Evolutionary conservation across 2,797 vertebrate genomes (phyloP), one percentile per base, ranked within the genome.

Genomic region (Agapornis canus): DNA sequence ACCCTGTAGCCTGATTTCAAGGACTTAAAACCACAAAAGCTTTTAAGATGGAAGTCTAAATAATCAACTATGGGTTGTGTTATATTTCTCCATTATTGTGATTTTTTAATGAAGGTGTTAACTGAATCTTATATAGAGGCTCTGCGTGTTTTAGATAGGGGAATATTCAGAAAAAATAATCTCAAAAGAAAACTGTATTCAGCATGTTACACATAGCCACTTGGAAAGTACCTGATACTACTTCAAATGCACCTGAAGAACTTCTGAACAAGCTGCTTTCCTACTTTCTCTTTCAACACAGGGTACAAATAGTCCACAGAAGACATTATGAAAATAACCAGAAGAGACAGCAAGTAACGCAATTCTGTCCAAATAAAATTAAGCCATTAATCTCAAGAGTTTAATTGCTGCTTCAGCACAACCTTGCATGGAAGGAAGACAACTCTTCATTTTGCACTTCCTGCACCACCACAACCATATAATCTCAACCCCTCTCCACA

Each of bases 311-410:
- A 73, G 78, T 66, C 31, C 89, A 89, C 66, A 82, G 40, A 64
- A 90, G 78, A 86, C 23, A 63, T 54, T 59, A 84, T 20, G 82
- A 92, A 89, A 93, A 89, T 43, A 95, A 66, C 29, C 32, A 56
- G 49, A 82, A 90, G 40, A 84, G 35, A 82, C 60, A 89, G 29
- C 32, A 81, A 92, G 43, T 47, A 82, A 52, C 9, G 66, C 42
- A 82, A 69, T 82, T 79, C 59, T 13, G 20, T 65, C 49, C 59
- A 91, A 92, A 95, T 61, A 76, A 89, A 90, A 92, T 94, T 39
- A 95, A 92, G n/a, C 18, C 71, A 59, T 90, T 91, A 93, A 35
- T 77, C 59, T 89, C 27, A 56, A 52, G 21, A 83, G 51, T 51
- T 94, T 91, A 82, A 89, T 35, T 56, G 78, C 69, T 89, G 16